Percentiles rank a stretch among this genome's conserved stretches.
These are phyloP conservation scores for Endomychus coccineus DNA, from an alignment of 2,888 invertebrate species.

Conservation along the genomic window DNA sequence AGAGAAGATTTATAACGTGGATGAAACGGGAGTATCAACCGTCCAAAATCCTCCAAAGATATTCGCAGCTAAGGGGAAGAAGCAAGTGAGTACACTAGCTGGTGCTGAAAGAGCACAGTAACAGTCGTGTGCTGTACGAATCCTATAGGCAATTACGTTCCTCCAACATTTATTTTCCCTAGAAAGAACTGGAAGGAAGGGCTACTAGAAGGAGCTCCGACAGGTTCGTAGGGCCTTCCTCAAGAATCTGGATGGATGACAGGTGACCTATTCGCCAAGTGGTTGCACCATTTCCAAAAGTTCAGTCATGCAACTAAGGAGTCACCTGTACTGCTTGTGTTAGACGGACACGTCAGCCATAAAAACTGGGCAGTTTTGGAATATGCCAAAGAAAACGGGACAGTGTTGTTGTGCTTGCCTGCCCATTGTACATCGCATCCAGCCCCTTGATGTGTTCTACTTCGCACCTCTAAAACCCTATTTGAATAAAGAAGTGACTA, in stretches of 20 bases:
- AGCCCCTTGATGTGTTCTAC: too few species aligned
- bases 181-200: too few species aligned
- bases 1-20: slow-evolving; percentile 8
- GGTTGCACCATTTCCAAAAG: slow-evolving; percentile 15
- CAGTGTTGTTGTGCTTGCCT: too few species aligned
- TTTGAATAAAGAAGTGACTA: too few species aligned
- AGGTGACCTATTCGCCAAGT: slow-evolving; percentile 11
- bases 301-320: slow-evolving; percentile 6
- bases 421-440: too few species aligned
- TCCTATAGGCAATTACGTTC: slow-evolving; percentile 5
- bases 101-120: slow-evolving; percentile 3
- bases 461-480: too few species aligned
- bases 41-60: slow-evolving; percentile 4
- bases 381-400: too few species aligned
- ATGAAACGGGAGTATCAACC: slow-evolving; percentile 4
- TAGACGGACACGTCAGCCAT: slow-evolving; percentile 17
- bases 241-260: slow-evolving; percentile 14
- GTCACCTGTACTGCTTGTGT: slow-evolving; percentile 12
- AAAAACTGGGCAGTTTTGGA: too few species aligned
- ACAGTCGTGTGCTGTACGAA: slow-evolving; percentile 4
- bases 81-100: slow-evolving; percentile 4
- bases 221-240: slow-evolving; percentile 24
- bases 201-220: too few species aligned
- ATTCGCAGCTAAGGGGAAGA: background rate
- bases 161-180: slow-evolving; percentile 2